phyloP scores from a whole-genome alignment of 2,888 invertebrate species.

The Pristionchus mayeri region DNA sequence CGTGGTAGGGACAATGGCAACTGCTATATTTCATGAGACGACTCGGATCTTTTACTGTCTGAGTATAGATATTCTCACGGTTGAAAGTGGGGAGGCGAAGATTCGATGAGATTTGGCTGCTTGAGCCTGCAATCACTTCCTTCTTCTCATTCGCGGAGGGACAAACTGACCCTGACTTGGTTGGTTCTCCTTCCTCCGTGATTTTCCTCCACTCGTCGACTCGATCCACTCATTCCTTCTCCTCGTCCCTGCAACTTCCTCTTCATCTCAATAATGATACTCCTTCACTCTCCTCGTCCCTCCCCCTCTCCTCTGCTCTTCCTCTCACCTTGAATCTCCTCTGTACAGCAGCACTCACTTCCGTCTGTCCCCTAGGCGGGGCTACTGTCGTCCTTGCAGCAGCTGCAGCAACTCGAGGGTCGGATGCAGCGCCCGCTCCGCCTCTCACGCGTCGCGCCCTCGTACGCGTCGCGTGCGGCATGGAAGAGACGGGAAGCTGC shows the following conservation, averaged over 20 bases:
- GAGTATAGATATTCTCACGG: no score
- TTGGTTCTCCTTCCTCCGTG: background rate
- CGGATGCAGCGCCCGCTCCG: background rate
- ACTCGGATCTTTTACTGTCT: no score
- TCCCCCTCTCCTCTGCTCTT: no score
- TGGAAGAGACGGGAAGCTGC: background rate
- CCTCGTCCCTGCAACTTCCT: background rate
- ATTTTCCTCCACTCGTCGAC: slow-evolving; percentile 7
- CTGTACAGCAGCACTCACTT: slow-evolving; percentile 16
- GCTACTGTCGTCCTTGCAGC: background rate
- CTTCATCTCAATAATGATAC: background rate
- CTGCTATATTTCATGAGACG: background rate
- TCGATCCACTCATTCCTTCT: slow-evolving; percentile 25
- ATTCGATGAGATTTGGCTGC: slow-evolving; percentile 34
- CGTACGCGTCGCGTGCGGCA: background rate
- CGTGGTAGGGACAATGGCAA: background rate
- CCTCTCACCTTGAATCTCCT: slow-evolving; percentile 11
- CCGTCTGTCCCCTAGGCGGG: background rate
- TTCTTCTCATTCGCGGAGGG: background rate
- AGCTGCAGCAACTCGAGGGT: slow-evolving; percentile 12
- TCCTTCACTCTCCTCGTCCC: no score
- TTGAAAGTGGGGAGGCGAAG: background rate
- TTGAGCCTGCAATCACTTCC: slow-evolving; percentile 1
- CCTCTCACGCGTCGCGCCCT: background rate
- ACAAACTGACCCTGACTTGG: background rate